Conservation (phyloP, 2,797 vertebrate genomes). For the Brotogeris chrysoptera region DNA sequence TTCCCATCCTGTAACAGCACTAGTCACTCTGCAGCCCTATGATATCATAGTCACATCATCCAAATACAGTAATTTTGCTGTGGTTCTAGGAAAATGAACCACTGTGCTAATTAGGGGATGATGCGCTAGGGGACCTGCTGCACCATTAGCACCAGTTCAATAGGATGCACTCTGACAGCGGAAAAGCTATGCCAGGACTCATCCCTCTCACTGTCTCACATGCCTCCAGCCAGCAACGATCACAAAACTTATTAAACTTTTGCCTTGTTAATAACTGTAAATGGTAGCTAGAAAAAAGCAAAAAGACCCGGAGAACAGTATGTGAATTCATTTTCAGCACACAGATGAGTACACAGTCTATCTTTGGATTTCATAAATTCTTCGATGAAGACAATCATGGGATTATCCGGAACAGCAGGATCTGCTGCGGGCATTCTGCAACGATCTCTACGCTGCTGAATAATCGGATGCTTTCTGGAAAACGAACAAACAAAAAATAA, state of each 20-base stretch:
- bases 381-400: not conserved
- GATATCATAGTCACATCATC: slow-evolving; percentile 18
- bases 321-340: not conserved
- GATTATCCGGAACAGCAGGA: not conserved
- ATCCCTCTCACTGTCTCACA: not conserved
- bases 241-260: not conserved
- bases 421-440: rapidly evolving
- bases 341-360: not conserved
- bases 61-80: not conserved
- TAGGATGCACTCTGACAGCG: not conserved
- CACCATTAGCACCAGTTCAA: not conserved
- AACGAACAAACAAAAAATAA: not conserved
- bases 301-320: not conserved
- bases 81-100: not conserved
- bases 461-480: not conserved
- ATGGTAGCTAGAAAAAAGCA: not conserved
- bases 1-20: not conserved
- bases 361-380: not conserved
- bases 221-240: not conserved
- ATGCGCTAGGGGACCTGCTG: not conserved
- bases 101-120: not conserved
- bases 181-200: not conserved
- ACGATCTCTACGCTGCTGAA: not conserved
- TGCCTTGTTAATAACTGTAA: not conserved
- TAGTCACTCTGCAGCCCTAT: not conserved